Evolutionary conservation across 2,113 vertebrate genomes (phyloP), one percentile per base, ranked within the genome.

Genomic region (Melanotaenia duboulayi): DNA sequence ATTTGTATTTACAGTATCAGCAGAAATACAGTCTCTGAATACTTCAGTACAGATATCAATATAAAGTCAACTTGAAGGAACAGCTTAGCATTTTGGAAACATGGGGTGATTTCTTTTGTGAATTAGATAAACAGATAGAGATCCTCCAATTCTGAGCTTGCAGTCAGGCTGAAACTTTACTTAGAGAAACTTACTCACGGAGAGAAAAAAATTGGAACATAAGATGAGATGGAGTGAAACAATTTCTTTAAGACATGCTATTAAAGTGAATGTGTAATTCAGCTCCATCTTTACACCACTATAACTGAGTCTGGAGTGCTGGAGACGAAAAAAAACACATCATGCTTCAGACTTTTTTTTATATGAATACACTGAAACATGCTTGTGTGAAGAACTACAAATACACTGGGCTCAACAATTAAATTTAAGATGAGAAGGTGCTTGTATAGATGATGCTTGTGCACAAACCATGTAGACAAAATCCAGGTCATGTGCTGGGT

Each of bases 361-460:
- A 82, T 78, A 76, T 78, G 81, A 82, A 84, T 76, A 76, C 42
- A 44, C 71, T 76, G 50, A 86, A 84, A 81, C 74, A 65, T 56
- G 58, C 46, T 48, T 48, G 67, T 78, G 65, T 74, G 24, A 72
- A 51, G 65, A 51, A 42, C 65, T 80, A 83, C 87, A 86, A 87
- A 87, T 86, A 86, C 84, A 74, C 57, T 56, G 49, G 52, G 69
- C 71, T 35, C 19, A 1, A 48, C 44, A n/a, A 70, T 75, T 73
- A 35, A 51, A 50, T 65, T 54, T 68, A 46, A 14, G 14, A 79
- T 78, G 54, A 74, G 64, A 71, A 37, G 55, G 48, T 19, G 20
- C 72, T 70, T 64, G 22, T 58, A 25, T 49, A 58, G 67, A 71
- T 55, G 71, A 32, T 54, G 50, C 16, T 59, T 22, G 11, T 25